Conservation (phyloP, 1,140 invertebrate genomes). For the Linepithema humile region DNA sequence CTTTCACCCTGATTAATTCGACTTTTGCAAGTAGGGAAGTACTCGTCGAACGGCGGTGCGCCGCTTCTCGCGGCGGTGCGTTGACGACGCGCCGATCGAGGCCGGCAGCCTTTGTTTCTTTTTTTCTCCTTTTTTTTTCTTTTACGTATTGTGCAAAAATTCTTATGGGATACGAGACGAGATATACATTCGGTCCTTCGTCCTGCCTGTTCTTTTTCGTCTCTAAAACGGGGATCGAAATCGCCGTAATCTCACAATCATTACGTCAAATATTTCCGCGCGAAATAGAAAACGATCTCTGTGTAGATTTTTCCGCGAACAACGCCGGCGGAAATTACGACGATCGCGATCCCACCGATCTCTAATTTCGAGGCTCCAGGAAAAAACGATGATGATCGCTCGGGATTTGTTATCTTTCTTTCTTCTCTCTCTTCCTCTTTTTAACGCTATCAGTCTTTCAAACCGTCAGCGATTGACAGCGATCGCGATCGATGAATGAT, state of each 20-base stretch:
- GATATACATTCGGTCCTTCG: constrained; percentile 2
- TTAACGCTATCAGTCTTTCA: constrained; percentile 58
- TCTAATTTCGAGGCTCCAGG: not conserved
- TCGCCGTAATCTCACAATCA: not conserved
- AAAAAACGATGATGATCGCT: constrained; percentile 20
- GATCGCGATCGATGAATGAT: constrained; percentile 22
- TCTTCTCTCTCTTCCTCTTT: not conserved
- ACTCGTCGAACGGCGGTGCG: not conserved
- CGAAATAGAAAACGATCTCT: not conserved
- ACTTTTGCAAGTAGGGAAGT: constrained; percentile 30
- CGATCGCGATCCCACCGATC: not conserved
- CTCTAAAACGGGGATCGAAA: not conserved
- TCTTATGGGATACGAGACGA: constrained; percentile 1
- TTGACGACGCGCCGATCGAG: not conserved
- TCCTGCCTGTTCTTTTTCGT: not conserved
- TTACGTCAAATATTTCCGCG: not conserved
- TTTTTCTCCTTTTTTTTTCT: not conserved
- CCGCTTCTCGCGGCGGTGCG: not conserved
- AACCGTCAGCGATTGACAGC: constrained; percentile 32
- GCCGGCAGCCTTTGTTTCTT: constrained; percentile 4
- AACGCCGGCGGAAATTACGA: not conserved
- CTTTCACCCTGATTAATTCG: constrained; percentile 13
- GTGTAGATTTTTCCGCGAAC: not conserved
- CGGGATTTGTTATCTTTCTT: not conserved
- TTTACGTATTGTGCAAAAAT: constrained; percentile 5